A percentile compares a stretch with the other conserved stretches of the same genome.
Evolutionary conservation across 2,113 vertebrate species (phyloP).

Genomic region (Abramis brama): DNA sequence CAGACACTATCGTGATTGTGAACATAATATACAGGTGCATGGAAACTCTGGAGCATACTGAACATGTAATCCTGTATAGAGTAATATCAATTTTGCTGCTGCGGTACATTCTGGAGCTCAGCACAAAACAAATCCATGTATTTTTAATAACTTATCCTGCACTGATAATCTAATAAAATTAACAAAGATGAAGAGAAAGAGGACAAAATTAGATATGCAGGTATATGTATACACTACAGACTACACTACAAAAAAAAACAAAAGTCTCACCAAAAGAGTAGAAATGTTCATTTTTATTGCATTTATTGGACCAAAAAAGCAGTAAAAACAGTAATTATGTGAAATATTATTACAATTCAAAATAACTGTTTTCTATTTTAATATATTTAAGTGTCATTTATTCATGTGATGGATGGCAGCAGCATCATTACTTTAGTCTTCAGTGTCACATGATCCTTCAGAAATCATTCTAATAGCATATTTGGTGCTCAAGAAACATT

Average conservation of each 20-base stretch:
- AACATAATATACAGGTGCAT: constrained; percentile 6
- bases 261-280: background rate
- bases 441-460: constrained; percentile 5
- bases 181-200: background rate
- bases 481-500: background rate
- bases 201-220: background rate
- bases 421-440: background rate
- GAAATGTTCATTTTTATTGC: background rate
- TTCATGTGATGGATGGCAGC: background rate
- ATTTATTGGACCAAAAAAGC: background rate
- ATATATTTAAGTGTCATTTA: background rate
- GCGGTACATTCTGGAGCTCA: background rate
- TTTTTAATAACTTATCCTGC: background rate
- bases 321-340: background rate
- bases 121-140: background rate
- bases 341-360: background rate
- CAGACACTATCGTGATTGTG: background rate
- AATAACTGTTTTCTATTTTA: background rate
- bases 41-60: background rate
- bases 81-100: background rate
- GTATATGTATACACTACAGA: background rate
- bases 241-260: background rate
- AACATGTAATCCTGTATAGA: background rate
- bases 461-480: background rate
- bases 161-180: background rate